Evolutionary conservation across 2,113 vertebrate genomes (phyloP).

Genomic region (Oreocharis arfaki): DNA sequence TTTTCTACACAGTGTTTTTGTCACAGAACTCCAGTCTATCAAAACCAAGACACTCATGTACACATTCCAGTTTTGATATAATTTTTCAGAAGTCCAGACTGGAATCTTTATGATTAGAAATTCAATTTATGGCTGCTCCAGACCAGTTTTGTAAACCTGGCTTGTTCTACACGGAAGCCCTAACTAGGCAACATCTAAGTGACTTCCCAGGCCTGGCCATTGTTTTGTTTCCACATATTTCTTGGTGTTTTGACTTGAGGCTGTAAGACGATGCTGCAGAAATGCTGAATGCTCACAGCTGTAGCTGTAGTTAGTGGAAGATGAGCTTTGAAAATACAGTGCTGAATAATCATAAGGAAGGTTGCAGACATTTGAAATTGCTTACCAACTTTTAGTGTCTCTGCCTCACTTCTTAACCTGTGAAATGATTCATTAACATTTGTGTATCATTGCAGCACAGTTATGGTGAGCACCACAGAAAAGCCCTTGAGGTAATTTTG

Average conservation of each 20-base stretch:
- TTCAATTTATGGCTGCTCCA: neutral
- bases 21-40: neutral
- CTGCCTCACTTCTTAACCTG: neutral
- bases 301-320: neutral
- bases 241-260: neutral
- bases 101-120: neutral
- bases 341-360: neutral
- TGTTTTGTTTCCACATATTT: neutral
- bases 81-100: neutral
- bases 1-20: neutral
- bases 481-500: constrained; percentile 18
- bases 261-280: neutral
- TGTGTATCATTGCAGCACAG: neutral
- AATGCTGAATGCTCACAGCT: neutral
- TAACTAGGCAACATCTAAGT: neutral
- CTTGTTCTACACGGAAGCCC: neutral
- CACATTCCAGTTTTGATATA: neutral
- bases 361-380: neutral
- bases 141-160: neutral
- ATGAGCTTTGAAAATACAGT: neutral
- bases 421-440: constrained; percentile 1
- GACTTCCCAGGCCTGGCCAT: neutral
- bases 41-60: neutral
- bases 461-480: neutral
- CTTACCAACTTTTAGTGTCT: neutral